A percentile compares a stretch with the other conserved stretches of the same genome.
phyloP scores from a whole-genome alignment of 2,888 invertebrate species.

The Meiosimyza decipiens region DNA sequence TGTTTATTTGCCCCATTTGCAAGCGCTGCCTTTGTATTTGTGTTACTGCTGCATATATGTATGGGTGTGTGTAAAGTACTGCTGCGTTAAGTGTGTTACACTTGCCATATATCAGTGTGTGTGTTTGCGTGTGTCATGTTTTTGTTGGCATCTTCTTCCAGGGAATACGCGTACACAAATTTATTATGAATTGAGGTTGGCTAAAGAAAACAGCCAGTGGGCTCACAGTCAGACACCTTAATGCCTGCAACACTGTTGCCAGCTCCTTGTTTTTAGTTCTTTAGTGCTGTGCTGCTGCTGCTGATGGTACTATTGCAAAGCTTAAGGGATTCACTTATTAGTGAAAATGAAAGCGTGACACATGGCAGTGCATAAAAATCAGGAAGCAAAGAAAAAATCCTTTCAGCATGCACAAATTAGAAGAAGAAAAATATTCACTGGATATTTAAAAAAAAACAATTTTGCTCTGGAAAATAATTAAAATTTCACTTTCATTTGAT shows the following conservation, averaged over 20 bases:
- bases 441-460: too few relatives aligned
- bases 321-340: constrained; percentile 35
- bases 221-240: constrained; percentile 42
- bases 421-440: too few relatives aligned
- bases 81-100: constrained; percentile 9
- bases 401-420: constrained; percentile 46
- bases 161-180: constrained; percentile 45
- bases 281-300: constrained; percentile 2
- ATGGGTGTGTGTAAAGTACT: constrained; percentile 9
- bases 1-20: constrained; percentile 37
- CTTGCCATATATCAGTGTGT: neutral
- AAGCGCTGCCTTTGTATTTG: constrained; percentile 17
- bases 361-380: constrained; percentile 34
- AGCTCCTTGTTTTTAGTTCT: constrained; percentile 28
- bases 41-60: neutral
- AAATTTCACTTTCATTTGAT: constrained; percentile 57
- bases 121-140: constrained; percentile 14
- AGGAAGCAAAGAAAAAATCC: constrained; percentile 37
- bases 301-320: neutral
- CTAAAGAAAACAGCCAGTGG: constrained; percentile 40
- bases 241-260: constrained; percentile 42
- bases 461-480: constrained; percentile 50
- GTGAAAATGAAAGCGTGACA: constrained; percentile 33
- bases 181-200: constrained; percentile 65
- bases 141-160: constrained; percentile 25